phyloP scores from a whole-genome alignment of 2,113 vertebrate genomes.

The Piliocolobus tephrosceles region DNA sequence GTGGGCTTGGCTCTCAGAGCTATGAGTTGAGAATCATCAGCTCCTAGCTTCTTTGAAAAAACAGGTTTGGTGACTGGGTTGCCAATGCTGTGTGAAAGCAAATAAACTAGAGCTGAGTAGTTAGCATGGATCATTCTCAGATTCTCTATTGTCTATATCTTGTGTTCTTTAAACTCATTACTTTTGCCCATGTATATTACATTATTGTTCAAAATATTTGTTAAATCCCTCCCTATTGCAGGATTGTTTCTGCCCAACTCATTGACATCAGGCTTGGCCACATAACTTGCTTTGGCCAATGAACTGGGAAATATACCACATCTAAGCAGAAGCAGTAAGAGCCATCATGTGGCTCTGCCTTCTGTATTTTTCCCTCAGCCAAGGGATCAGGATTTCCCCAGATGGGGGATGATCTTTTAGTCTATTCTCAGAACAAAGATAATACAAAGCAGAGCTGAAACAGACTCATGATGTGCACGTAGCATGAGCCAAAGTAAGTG shows the following conservation, averaged over 20 bases:
- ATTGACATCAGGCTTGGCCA: not conserved
- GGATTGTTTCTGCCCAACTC: not conserved
- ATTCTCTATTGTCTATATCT: not conserved
- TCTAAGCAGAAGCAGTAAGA: not conserved
- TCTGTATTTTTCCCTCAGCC: not conserved
- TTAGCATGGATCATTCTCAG: fast-evolving
- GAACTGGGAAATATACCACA: not conserved
- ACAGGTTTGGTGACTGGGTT: not conserved
- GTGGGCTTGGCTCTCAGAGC: not conserved
- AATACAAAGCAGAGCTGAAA: not conserved
- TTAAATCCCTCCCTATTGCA: not conserved
- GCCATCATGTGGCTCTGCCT: not conserved
- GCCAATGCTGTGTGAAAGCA: not conserved
- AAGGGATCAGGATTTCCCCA: not conserved
- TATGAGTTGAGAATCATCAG: not conserved
- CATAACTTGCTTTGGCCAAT: not conserved
- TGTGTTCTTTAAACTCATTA: not conserved
- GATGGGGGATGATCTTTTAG: not conserved
- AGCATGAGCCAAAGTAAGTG: not conserved
- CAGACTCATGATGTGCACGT: not conserved
- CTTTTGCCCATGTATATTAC: not conserved
- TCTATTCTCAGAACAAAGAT: not conserved
- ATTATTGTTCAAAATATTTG: not conserved
- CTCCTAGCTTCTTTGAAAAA: not conserved
- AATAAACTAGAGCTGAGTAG: not conserved